These are phyloP conservation scores for Pseudomyrmex sp. DNA, from an alignment of 1,140 invertebrate genomes.

Conservation along the genomic window DNA sequence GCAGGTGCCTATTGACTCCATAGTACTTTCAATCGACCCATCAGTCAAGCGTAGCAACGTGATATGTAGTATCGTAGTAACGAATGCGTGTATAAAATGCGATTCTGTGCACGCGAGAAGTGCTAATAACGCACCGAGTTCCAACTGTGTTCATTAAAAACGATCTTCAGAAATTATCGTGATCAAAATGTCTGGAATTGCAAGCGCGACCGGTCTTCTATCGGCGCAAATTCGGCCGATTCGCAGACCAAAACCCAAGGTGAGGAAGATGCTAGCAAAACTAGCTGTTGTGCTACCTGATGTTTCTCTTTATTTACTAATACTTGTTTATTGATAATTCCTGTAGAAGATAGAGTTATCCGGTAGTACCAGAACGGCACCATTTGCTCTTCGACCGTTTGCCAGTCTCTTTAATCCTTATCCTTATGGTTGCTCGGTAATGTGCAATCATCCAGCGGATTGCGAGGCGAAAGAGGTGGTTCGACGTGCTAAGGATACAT, in stretches of 20 bases:
- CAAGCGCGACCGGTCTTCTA: conserved; percentile 82
- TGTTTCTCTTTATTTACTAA: conserved; percentile 28
- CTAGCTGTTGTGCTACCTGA: no score
- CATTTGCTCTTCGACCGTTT: conserved; percentile 90
- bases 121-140: no score
- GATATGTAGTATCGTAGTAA: conserved; percentile 12
- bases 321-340: background rate
- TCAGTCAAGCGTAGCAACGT: conserved; percentile 65
- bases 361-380: conserved; percentile 85
- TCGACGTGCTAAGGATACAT: conserved; percentile 89
- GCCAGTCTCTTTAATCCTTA: conserved; percentile 93
- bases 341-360: conserved; percentile 79
- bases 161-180: background rate
- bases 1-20: background rate
- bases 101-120: background rate
- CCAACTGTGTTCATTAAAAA: no score
- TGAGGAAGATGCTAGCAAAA: conserved; percentile 55
- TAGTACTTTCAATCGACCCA: conserved; percentile 58
- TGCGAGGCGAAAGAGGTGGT: conserved; percentile 90
- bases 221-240: conserved; percentile 79
- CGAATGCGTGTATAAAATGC: background rate
- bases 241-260: conserved; percentile 79
- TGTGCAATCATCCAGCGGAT: conserved; percentile 93
- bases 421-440: conserved; percentile 90
- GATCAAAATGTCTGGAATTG: conserved; percentile 76